Base-by-base conservation (phyloP, 2,113 vertebrate genomes). In the Bambusicola thoracicus region DNA sequence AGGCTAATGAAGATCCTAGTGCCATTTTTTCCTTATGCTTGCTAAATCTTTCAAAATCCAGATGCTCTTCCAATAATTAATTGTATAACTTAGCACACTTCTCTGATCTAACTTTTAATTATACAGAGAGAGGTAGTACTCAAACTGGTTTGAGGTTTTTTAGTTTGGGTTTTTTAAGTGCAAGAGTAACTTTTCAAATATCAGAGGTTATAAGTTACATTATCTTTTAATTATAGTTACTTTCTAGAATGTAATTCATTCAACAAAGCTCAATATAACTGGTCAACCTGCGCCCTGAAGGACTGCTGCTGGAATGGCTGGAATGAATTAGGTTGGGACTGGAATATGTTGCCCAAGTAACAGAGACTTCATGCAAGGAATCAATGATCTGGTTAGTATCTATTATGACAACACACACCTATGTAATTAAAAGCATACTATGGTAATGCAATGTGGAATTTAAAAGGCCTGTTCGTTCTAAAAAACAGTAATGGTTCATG, bases 31-130 rank as follows among this genome's bases (percentile, higher is more conserved):
- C 73, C 32, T 73, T 83, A 55, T 82, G 70, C 77, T 96, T 95
- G 80, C 55, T 68, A 88, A 95, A 90, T 87, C 94, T 95, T 96
- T 95, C 87, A 95, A 89, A 89, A 92, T 93, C 94, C 89, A 97
- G 95, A 90, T 95, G 73, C 49, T 96, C 40, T 93, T 96, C 92
- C 80, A 92, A 92, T 87, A 93, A 95, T 92, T 97, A 90, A 95
- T 90, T 75, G 44, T 78, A 92, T 88, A 94, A 85, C 91, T 95
- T 86, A 62, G n/a, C 40, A n/a, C 3, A 16, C 90, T 97, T 95
- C 79, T 94, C 82, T 88, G 73, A 95, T 88, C 95, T 93, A 90
- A 69, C 29, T 41, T 88, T 63, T 85, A 96, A 79, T 93, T 81
- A 83, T 86, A 85, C 92, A 58, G 73, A 93, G 62, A 92, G 86